These are phyloP conservation scores for Oeneis ivallda DNA, from an alignment of 2,888 invertebrate species.

Conservation along the genomic window DNA sequence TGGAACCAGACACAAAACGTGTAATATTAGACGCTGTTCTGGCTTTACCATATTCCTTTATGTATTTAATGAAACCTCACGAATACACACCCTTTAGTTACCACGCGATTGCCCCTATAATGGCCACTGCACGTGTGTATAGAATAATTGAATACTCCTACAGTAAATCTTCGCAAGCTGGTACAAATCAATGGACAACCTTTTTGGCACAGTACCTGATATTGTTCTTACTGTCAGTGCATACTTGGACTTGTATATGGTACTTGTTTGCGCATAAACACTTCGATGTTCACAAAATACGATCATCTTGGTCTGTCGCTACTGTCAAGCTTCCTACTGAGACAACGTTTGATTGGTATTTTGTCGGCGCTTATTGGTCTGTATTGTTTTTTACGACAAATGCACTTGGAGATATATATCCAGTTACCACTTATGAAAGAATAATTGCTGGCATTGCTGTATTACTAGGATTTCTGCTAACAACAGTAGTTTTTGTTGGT, in stretches of 20 bases:
- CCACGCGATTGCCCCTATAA: conserved; percentile 63
- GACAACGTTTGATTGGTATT: conserved; percentile 69
- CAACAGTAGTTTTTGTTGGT: conserved; percentile 77
- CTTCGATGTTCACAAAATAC: conserved; percentile 60
- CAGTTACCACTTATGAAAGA: conserved; percentile 68
- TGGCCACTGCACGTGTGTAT: conserved; percentile 66
- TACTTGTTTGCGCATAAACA: conserved; percentile 66
- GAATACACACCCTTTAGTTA: conserved; percentile 51
- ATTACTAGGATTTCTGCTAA: conserved; percentile 70
- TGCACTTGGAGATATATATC: conserved; percentile 73
- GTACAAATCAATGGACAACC: conserved; percentile 75
- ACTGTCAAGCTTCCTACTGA: conserved; percentile 67
- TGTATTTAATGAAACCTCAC: conserved; percentile 54
- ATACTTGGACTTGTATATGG: conserved; percentile 76
- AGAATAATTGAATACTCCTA: conserved; percentile 71
- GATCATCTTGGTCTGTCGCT: conserved; percentile 65
- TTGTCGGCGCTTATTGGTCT: conserved; percentile 74
- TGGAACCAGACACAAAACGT: conserved; percentile 64
- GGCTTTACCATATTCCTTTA: conserved; percentile 64
- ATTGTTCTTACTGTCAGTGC: conserved; percentile 68
- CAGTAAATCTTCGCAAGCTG: conserved; percentile 69
- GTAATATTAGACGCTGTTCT: conserved; percentile 62
- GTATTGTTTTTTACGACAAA: conserved; percentile 74
- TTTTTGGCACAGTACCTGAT: conserved; percentile 75
- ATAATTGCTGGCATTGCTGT: conserved; percentile 63